A percentile compares a stretch with the other conserved stretches of the same genome.
Conservation (phyloP, 2,113 vertebrate species). For the Prolemur simus region DNA sequence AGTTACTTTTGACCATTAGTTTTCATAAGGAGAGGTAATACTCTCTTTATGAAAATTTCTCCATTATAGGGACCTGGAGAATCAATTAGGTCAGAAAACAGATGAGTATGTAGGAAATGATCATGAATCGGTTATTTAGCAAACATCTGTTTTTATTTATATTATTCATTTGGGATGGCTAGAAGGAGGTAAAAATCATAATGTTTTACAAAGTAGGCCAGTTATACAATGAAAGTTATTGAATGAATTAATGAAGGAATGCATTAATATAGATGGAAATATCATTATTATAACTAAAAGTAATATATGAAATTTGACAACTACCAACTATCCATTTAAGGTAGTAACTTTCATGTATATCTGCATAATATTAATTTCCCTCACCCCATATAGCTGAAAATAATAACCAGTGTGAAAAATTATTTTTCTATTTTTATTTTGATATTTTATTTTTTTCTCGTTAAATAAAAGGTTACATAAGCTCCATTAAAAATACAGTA, state of each 20-base stretch:
- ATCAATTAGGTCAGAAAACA: not conserved
- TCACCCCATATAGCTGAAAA: not conserved
- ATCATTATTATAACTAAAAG: not conserved
- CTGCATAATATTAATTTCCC: not conserved
- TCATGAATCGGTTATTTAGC: not conserved
- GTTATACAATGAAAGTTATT: not conserved
- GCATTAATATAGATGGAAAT: not conserved
- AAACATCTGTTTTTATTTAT: not conserved
- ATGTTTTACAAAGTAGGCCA: not conserved
- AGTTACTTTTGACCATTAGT: not conserved
- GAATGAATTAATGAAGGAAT: not conserved
- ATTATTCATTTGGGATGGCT: not conserved
- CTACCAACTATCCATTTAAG: not conserved
- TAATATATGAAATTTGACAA: not conserved
- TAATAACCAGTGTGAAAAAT: not conserved
- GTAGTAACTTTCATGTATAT: not conserved
- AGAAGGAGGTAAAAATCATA: not conserved
- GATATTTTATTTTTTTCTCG: not conserved
- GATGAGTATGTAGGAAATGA: not conserved
- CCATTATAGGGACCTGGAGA: not conserved
- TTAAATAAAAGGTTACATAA: not conserved
- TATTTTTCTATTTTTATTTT: not conserved
- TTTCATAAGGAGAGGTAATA: not conserved
- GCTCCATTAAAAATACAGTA: not conserved
- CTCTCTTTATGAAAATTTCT: not conserved